Percentiles rank a stretch among this genome's conserved stretches.
Conservation (phyloP, 1,140 invertebrate species). For the Meloidogyne exigua region DNA sequence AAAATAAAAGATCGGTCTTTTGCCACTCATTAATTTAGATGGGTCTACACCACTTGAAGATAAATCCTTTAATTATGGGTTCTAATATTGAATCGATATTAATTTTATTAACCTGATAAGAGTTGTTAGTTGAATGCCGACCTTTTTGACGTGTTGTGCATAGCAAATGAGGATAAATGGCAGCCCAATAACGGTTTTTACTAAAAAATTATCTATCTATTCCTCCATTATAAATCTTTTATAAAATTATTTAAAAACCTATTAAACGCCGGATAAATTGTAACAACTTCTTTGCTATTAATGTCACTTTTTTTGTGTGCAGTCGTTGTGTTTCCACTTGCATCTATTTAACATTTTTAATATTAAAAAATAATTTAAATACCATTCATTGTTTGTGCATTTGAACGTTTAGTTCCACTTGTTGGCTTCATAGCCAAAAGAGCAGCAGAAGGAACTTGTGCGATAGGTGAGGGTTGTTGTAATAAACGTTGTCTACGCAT, state of each 20-base stretch:
- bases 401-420: constrained; percentile 48
- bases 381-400: constrained; percentile 38
- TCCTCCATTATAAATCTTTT: not conserved
- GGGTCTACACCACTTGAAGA: constrained; percentile 51
- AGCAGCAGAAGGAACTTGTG: constrained; percentile 49
- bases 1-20: constrained; percentile 63
- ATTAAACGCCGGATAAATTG: constrained; percentile 62
- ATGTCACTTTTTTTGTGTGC: constrained; percentile 63
- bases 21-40: constrained; percentile 55
- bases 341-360: constrained; percentile 40
- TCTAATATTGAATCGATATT: not conserved
- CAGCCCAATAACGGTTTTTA: constrained; percentile 59
- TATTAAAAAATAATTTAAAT: constrained; percentile 5
- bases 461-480: constrained; percentile 60
- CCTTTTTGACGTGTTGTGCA: constrained; percentile 63
- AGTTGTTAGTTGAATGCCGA: constrained; percentile 59
- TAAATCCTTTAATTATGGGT: constrained; percentile 48
- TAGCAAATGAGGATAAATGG: constrained; percentile 60
- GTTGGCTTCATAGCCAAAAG: constrained; percentile 55
- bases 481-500: constrained; percentile 60
- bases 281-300: constrained; percentile 62
- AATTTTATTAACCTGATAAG: constrained; percentile 51
- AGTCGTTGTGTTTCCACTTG: constrained; percentile 46
- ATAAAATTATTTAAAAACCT: constrained; percentile 23
- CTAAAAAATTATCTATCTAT: constrained; percentile 21